A percentile compares a stretch with the other conserved stretches of the same genome.
Evolutionary conservation across 2,113 vertebrate genomes (phyloP).

Genomic region (Phasianus colchicus): DNA sequence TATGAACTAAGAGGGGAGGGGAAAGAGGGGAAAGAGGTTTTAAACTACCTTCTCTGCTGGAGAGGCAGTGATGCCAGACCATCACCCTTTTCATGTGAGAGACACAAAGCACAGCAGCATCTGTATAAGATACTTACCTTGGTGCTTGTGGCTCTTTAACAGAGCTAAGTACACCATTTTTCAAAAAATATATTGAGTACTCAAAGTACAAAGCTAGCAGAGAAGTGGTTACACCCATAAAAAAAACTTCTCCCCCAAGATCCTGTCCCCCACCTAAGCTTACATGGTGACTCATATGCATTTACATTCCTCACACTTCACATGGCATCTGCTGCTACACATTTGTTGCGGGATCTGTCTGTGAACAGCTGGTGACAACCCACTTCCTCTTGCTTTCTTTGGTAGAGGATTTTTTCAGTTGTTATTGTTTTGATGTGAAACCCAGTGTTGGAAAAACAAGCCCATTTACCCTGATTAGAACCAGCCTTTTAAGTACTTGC

Average conservation of each 20-base stretch:
- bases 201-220: neutral
- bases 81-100: neutral
- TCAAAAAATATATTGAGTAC: neutral
- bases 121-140: neutral
- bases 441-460: conserved; percentile 68
- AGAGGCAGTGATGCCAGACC: neutral
- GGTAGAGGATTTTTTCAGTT: conserved; percentile 38
- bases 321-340: conserved; percentile 36
- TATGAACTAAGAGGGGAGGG: neutral
- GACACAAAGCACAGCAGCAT: neutral
- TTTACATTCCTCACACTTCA: conserved; percentile 7
- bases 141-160: neutral
- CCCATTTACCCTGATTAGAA: conserved; percentile 44
- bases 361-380: conserved; percentile 63
- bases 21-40: neutral
- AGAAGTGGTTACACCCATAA: neutral
- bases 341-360: conserved; percentile 54
- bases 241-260: neutral
- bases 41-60: neutral
- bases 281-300: conserved; percentile 2
- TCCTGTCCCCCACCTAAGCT: neutral
- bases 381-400: conserved; percentile 58
- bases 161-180: neutral
- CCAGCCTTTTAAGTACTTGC: conserved; percentile 38
- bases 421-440: conserved; percentile 62